Evolutionary conservation across 2,113 vertebrate species (phyloP).

Genomic region (Aptenodytes forsteri): DNA sequence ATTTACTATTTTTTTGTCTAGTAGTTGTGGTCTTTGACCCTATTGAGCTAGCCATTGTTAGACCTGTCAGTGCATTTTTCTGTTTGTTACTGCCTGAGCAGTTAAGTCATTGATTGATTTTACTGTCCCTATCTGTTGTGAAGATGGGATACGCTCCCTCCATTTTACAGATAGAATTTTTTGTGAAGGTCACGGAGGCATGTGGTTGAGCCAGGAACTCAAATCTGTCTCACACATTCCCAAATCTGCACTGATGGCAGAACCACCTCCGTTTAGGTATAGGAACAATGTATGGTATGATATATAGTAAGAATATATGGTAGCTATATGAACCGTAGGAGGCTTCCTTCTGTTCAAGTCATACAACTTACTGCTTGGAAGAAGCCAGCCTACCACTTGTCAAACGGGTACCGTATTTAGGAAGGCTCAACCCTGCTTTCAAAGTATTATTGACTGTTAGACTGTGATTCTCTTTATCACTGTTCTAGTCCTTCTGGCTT

Average conservation of each 20-base stretch:
- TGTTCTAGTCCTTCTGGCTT: background rate
- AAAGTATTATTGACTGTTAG: background rate
- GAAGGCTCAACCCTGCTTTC: background rate
- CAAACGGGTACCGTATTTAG: background rate
- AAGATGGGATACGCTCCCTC: accelerated
- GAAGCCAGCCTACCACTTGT: background rate
- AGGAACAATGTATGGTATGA: background rate
- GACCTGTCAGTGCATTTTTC: background rate
- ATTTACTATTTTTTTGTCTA: background rate
- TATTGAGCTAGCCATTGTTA: background rate
- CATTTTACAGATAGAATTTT: background rate
- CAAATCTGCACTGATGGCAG: background rate
- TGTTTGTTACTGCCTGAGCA: background rate
- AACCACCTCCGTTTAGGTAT: background rate
- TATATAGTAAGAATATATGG: background rate
- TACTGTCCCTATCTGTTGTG: background rate
- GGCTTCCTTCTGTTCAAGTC: background rate
- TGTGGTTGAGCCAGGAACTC: background rate
- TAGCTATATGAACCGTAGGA: background rate
- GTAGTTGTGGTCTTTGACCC: background rate
- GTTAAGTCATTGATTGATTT: background rate
- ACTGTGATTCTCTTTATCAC: background rate
- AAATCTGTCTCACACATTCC: background rate
- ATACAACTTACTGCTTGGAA: background rate
- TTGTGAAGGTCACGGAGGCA: background rate